These are phyloP conservation scores for Periplaneta americana DNA, from an alignment of 1,140 invertebrate genomes.

Conservation along the genomic window DNA sequence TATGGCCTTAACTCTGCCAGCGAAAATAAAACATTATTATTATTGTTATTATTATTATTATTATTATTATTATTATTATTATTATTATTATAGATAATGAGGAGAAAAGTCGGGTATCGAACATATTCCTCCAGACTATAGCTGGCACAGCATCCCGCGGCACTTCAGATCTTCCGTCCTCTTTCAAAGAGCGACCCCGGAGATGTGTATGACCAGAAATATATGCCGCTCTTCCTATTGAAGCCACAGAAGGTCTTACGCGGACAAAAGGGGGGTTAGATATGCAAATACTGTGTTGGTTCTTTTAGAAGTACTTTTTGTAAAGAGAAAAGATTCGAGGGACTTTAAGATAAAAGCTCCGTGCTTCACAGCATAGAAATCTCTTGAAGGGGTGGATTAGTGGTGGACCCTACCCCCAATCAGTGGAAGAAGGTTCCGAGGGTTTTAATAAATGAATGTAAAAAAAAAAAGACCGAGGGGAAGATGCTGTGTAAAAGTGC, in stretches of 20 bases:
- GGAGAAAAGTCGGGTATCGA: too few relatives aligned
- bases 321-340: background rate
- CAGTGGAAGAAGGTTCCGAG: background rate
- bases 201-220: too few relatives aligned
- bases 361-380: background rate
- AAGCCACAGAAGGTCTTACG: background rate
- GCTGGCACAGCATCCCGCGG: too few relatives aligned
- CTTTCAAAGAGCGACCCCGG: too few relatives aligned
- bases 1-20: too few relatives aligned
- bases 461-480: too few relatives aligned
- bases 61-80: too few relatives aligned
- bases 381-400: constrained; percentile 3
- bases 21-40: too few relatives aligned
- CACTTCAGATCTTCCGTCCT: too few relatives aligned
- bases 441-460: background rate
- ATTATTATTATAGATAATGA: too few relatives aligned
- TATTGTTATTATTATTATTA: too few relatives aligned
- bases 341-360: background rate
- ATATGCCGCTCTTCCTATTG: background rate
- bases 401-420: background rate
- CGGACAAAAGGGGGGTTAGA: constrained; percentile 4
- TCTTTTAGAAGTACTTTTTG: background rate
- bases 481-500: background rate
- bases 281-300: constrained; percentile 6
- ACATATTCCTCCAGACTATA: too few relatives aligned